A percentile compares a stretch with the other conserved stretches of the same genome.
phyloP scores from a whole-genome alignment of 2,888 invertebrate species.

The Eumerus sabulonum region DNA sequence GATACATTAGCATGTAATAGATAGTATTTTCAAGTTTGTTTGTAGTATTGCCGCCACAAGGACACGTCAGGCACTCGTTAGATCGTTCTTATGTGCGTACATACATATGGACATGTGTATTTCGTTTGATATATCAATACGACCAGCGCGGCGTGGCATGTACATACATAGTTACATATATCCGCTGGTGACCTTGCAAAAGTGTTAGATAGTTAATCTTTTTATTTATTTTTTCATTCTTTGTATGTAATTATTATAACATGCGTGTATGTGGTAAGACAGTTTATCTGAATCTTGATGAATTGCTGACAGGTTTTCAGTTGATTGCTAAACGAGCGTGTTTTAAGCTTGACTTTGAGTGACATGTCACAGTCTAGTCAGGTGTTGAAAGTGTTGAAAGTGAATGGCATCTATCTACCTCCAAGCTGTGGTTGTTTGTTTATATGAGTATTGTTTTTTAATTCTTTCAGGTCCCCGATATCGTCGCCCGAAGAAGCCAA shows the following conservation, averaged over 20 bases:
- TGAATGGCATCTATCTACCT: constrained; percentile 43
- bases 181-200: constrained; percentile 51
- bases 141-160: constrained; percentile 49
- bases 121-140: constrained; percentile 49
- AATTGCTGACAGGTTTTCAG: constrained; percentile 64
- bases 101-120: background rate
- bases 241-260: background rate
- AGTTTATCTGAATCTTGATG: constrained; percentile 60
- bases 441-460: constrained; percentile 15
- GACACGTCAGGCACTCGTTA: background rate
- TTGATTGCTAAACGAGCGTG: constrained; percentile 30
- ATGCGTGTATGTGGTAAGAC: constrained; percentile 7
- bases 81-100: background rate
- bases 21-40: constrained; percentile 49
- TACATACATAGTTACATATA: constrained; percentile 20
- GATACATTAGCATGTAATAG: constrained; percentile 63
- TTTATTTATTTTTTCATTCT: constrained; percentile 12
- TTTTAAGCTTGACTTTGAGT: constrained; percentile 37
- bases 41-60: constrained; percentile 45
- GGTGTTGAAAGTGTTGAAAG: constrained; percentile 49
- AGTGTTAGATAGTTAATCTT: constrained; percentile 64
- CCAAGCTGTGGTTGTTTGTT: constrained; percentile 15
- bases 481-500: constrained; percentile 79
- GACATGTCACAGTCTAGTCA: constrained; percentile 41
- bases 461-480: constrained; percentile 77